Conservation (phyloP, 1,140 invertebrate species). For the Zaprionus vittiger region DNA sequence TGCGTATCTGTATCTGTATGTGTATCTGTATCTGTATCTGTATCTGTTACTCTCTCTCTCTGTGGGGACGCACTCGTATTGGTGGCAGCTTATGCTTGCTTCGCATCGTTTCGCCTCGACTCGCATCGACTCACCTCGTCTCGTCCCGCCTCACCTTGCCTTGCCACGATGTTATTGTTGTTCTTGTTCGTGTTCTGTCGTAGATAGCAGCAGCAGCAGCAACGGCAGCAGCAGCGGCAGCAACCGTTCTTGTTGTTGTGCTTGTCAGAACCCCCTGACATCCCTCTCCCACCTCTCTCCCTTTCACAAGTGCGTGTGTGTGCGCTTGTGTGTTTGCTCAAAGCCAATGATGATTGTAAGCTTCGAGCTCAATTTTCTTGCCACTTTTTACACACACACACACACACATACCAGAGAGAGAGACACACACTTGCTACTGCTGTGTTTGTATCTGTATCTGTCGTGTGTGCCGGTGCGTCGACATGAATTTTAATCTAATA, state of each 20-base stretch:
- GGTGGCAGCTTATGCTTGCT: constrained; percentile 52
- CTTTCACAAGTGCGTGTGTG: neutral
- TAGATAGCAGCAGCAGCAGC: constrained; percentile 42
- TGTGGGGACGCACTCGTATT: constrained; percentile 35
- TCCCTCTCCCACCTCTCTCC: neutral
- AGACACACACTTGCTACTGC: neutral
- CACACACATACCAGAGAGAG: neutral
- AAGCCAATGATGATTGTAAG: constrained; percentile 76
- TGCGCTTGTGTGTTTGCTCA: constrained; percentile 33
- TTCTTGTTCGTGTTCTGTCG: constrained; percentile 55
- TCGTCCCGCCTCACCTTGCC: neutral
- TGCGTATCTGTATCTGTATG: constrained; percentile 35
- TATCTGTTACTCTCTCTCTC: constrained; percentile 50
- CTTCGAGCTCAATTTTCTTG: constrained; percentile 55
- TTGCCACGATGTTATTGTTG: constrained; percentile 29
- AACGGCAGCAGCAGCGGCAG: constrained; percentile 21
- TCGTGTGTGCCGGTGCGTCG: constrained; percentile 60
- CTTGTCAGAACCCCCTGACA: constrained; percentile 6
- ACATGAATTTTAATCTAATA: constrained; percentile 84
- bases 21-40: constrained; percentile 47
- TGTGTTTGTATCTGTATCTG: constrained; percentile 42
- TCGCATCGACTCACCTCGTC: constrained; percentile 5
- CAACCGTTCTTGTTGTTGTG: constrained; percentile 44
- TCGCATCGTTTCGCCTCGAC: constrained; percentile 28
- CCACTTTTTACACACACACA: constrained; percentile 52